phyloP scores from a whole-genome alignment of 2,113 vertebrate species.

The Corythoichthys intestinalis region DNA sequence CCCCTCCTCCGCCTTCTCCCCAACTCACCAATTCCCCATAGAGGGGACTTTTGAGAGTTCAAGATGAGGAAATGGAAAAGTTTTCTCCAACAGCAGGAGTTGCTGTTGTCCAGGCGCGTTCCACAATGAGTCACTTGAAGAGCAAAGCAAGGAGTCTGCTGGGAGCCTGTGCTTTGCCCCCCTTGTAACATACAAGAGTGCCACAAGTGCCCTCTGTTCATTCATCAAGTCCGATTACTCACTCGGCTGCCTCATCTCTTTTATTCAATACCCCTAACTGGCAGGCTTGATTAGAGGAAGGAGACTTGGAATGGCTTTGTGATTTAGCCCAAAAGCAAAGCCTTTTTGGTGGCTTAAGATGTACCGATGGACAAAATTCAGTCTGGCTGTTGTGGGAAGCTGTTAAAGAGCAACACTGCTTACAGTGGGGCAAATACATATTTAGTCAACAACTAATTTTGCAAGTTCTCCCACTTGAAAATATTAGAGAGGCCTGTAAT shows the following conservation, averaged over 20 bases:
- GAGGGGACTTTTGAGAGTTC: conserved; percentile 65
- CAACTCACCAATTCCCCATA: conserved; percentile 53
- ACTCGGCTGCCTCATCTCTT: conserved; percentile 10
- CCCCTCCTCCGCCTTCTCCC: conserved; percentile 24
- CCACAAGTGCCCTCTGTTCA: conserved; percentile 55
- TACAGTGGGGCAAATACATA: too few species aligned
- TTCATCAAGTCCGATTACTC: conserved; percentile 37
- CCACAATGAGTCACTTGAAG: conserved; percentile 70
- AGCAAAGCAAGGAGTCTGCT: conserved; percentile 47
- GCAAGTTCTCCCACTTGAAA: too few species aligned
- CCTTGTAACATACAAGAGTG: conserved; percentile 24
- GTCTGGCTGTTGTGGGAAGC: conserved; percentile 10
- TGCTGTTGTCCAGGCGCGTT: conserved; percentile 66
- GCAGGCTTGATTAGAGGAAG: conserved; percentile 14
- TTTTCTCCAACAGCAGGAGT: conserved; percentile 66
- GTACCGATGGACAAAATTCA: conserved; percentile 22
- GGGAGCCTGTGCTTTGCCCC: conserved; percentile 38
- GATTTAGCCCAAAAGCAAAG: conserved; percentile 62
- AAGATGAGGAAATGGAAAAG: conserved; percentile 76
- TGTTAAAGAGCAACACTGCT: conserved; percentile 6
- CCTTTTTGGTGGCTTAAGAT: conserved; percentile 59
- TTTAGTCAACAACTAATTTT: too few species aligned
- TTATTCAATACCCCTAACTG: conserved; percentile 7
- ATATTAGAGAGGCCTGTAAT: too few species aligned
- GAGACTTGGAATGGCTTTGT: conserved; percentile 50